Evolutionary conservation across 2,888 invertebrate genomes (phyloP).

Genomic region (Parascotia fuliginaria): DNA sequence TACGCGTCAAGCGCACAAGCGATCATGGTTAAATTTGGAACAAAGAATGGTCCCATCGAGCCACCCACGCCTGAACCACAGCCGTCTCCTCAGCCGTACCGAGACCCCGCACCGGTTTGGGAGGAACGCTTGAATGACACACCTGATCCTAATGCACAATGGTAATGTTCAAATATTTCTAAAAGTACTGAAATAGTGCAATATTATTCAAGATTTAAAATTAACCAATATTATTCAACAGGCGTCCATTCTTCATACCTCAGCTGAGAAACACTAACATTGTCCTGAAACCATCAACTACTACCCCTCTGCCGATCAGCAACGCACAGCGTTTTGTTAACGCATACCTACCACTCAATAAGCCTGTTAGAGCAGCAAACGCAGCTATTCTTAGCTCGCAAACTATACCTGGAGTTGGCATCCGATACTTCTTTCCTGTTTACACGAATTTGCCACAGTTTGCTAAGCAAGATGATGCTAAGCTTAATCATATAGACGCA

Average conservation of each 20-base stretch:
- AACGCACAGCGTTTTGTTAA: slow-evolving; percentile 77
- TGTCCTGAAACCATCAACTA: slow-evolving; percentile 53
- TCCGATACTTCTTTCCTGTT: slow-evolving; percentile 72
- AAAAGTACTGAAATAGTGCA: too few species aligned
- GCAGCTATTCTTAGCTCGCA: slow-evolving; percentile 70
- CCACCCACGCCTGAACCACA: slow-evolving; percentile 84
- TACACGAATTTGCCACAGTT: slow-evolving; percentile 53
- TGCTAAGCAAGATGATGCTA: slow-evolving; percentile 66
- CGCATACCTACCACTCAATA: slow-evolving; percentile 64
- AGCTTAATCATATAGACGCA: slow-evolving; percentile 67
- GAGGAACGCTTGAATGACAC: slow-evolving; percentile 84
- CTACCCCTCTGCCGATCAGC: slow-evolving; percentile 56
- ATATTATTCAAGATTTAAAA: neutral
- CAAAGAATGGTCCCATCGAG: slow-evolving; percentile 86
- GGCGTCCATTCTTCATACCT: slow-evolving; percentile 75
- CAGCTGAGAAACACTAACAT: slow-evolving; percentile 75
- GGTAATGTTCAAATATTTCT: slow-evolving; percentile 63
- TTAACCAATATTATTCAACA: slow-evolving; percentile 42
- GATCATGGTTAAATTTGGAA: slow-evolving; percentile 88
- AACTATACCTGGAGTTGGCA: slow-evolving; percentile 71
- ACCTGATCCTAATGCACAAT: slow-evolving; percentile 87
- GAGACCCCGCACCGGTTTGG: slow-evolving; percentile 87
- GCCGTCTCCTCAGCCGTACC: slow-evolving; percentile 79
- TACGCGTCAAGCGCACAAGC: slow-evolving; percentile 78
- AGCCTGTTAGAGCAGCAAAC: neutral